phyloP scores from a whole-genome alignment of 2,888 invertebrate species.

The Atethmia centrago region DNA sequence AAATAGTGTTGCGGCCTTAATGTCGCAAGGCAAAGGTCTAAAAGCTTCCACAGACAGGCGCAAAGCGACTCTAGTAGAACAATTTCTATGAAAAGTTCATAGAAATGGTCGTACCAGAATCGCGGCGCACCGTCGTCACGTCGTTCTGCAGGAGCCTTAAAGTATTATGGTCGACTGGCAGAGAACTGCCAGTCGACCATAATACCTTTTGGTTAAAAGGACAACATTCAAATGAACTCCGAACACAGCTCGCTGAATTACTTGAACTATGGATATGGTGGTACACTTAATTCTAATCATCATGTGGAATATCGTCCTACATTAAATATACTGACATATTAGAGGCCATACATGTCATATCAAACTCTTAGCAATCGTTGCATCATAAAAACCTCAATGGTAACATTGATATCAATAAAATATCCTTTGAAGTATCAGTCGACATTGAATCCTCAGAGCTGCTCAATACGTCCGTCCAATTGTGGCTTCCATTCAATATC shows the following conservation, averaged over 20 bases:
- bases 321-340: conserved; percentile 1
- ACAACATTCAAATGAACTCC: neutral
- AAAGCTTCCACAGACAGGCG: too few species aligned
- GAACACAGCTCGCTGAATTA: neutral
- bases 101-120: too few species aligned
- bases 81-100: too few species aligned
- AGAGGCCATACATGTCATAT: neutral
- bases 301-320: neutral
- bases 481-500: conserved; percentile 56
- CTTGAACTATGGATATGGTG: neutral
- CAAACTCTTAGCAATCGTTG: conserved; percentile 6
- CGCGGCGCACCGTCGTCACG: too few species aligned
- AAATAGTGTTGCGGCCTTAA: neutral
- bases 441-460: conserved; percentile 39
- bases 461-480: conserved; percentile 59
- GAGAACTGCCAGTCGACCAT: neutral
- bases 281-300: neutral
- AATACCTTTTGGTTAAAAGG: neutral
- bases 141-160: too few species aligned
- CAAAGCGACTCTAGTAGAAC: too few species aligned
- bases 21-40: neutral
- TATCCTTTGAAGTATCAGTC: conserved; percentile 57
- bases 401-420: conserved; percentile 56
- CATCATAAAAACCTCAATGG: conserved; percentile 29
- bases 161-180: too few species aligned